A percentile compares a stretch with the other conserved stretches of the same genome.
phyloP scores from a whole-genome alignment of 64 coral and sea anemone genomes.

The Pachyseris speciosa region DNA sequence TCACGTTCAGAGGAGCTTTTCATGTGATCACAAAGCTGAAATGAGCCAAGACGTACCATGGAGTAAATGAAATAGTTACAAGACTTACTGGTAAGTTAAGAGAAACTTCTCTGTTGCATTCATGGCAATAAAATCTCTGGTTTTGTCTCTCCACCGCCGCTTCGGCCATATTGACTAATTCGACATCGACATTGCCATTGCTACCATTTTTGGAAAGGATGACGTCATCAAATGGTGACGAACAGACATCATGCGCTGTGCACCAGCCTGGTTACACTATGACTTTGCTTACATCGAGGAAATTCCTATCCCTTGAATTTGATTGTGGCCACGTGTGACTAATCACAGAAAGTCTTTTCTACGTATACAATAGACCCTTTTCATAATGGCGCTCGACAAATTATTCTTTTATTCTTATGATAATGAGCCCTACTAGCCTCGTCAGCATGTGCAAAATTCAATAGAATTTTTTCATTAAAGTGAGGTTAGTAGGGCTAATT shows the following conservation, averaged over 20 bases:
- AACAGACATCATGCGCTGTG: neutral
- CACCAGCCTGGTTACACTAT: neutral
- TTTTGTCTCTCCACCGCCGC: constrained; percentile 84
- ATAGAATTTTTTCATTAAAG: too few relatives aligned
- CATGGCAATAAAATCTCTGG: constrained; percentile 85
- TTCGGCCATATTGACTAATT: constrained; percentile 79
- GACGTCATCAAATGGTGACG: constrained; percentile 33
- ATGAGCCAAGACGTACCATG: neutral
- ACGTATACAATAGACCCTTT: too few relatives aligned
- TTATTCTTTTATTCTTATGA: too few relatives aligned
- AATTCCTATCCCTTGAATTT: too few relatives aligned
- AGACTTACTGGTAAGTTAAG: constrained; percentile 84
- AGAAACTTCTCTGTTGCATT: constrained; percentile 85
- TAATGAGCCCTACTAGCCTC: too few relatives aligned
- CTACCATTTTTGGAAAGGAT: constrained; percentile 4
- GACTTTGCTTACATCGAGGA: neutral
- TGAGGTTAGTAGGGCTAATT: too few relatives aligned
- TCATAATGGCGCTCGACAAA: too few relatives aligned
- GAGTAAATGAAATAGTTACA: neutral
- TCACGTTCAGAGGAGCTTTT: neutral
- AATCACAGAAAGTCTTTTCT: too few relatives aligned
- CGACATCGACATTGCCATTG: constrained; percentile 1
- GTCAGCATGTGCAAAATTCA: too few relatives aligned
- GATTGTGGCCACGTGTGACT: too few relatives aligned
- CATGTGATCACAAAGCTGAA: neutral